These are phyloP conservation scores for Chiridota heheva DNA, from an alignment of 35 echinoderm and acorn worm genomes.

Conservation along the genomic window DNA sequence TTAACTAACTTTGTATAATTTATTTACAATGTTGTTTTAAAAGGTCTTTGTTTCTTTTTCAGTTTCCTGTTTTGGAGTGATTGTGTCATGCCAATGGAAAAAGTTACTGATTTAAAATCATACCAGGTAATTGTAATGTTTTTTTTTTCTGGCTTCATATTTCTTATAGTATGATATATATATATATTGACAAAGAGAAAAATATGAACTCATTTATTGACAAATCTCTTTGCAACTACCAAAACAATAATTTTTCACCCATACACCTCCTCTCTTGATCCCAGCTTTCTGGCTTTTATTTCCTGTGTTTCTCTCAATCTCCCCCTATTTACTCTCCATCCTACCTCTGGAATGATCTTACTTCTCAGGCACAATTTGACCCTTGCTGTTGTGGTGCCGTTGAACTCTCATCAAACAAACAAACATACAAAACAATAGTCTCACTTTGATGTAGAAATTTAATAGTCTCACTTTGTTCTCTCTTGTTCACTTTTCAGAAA, in stretches of 20 bases:
- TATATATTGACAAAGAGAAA: neutral
- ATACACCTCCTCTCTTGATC: too few relatives aligned
- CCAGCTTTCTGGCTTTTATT: too few relatives aligned
- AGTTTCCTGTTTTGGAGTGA: constrained; percentile 97
- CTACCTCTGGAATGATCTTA: too few relatives aligned
- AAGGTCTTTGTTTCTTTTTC: neutral
- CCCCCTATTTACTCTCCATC: too few relatives aligned
- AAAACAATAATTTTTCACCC: too few relatives aligned
- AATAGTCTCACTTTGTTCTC: neutral
- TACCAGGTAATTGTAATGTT: constrained; percentile 61
- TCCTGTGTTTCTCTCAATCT: too few relatives aligned
- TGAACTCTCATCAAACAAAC: too few relatives aligned
- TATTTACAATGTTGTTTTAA: neutral
- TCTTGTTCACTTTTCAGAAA: constrained; percentile 42
- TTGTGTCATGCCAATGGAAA: constrained; percentile 59
- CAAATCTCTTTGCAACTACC: neutral
- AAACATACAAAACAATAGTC: neutral
- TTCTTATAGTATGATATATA: neutral
- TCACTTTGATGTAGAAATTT: neutral
- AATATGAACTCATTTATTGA: neutral
- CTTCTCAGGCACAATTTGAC: too few relatives aligned
- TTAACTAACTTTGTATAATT: neutral
- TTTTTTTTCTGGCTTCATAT: neutral
- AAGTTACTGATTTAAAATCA: constrained; percentile 78
- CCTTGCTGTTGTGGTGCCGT: too few relatives aligned